Percentiles rank a stretch among this genome's conserved stretches.
Evolutionary conservation across 64 coral and sea anemone species (phyloP).

Genomic region (Montipora foliosa): DNA sequence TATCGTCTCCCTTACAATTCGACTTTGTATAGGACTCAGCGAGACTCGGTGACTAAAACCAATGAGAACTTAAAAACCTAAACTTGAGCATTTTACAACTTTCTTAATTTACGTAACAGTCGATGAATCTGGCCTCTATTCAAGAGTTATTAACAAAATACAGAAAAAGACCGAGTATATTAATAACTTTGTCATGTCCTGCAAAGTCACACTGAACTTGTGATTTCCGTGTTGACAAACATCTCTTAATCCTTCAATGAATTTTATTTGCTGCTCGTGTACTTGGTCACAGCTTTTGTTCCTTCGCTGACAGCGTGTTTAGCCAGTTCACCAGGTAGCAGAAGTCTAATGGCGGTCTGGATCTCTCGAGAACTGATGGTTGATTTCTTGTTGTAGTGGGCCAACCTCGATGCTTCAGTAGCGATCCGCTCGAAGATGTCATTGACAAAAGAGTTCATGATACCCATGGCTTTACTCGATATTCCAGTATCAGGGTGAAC

Average conservation of each 20-base stretch:
- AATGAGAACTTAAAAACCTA: too few relatives aligned
- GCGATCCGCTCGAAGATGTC: conserved; percentile 82
- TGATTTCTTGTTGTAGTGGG: conserved; percentile 45
- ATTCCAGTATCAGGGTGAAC: conserved; percentile 65
- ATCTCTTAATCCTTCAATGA: background rate
- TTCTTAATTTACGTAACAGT: too few relatives aligned
- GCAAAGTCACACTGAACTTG: too few relatives aligned
- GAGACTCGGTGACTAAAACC: too few relatives aligned
- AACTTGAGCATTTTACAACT: too few relatives aligned
- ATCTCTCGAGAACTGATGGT: conserved; percentile 42
- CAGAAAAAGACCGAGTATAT: too few relatives aligned
- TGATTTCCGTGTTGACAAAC: too few relatives aligned
- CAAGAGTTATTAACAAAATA: too few relatives aligned
- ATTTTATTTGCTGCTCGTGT: conserved; percentile 42
- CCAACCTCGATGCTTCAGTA: conserved; percentile 30
- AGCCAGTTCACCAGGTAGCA: conserved; percentile 21
- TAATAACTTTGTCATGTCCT: too few relatives aligned
- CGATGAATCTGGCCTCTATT: too few relatives aligned
- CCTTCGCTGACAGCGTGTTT: conserved; percentile 52
- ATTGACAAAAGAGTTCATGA: conserved; percentile 80
- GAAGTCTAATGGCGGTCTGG: conserved; percentile 40
- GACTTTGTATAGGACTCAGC: too few relatives aligned
- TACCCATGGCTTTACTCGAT: conserved; percentile 64
- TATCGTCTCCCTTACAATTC: background rate
- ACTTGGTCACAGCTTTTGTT: conserved; percentile 46